Percentiles rank a stretch among this genome's conserved stretches.
Conservation (phyloP, 1,140 invertebrate genomes). For the Mya arenaria region DNA sequence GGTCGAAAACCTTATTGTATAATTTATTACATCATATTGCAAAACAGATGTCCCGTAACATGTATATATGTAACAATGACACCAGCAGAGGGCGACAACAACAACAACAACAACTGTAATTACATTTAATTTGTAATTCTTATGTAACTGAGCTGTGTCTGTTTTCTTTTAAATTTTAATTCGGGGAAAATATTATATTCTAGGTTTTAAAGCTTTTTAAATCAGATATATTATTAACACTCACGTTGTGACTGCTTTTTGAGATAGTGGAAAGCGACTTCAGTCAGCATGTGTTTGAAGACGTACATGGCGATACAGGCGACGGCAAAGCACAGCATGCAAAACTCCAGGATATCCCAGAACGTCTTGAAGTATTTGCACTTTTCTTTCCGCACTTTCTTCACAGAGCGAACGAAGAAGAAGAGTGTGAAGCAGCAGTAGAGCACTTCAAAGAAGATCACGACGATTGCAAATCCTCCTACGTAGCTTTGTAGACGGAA, state of each 20-base stretch:
- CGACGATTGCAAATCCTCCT: slow-evolving; percentile 78
- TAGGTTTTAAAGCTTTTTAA: too few species aligned
- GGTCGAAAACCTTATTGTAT: too few species aligned
- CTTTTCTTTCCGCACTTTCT: slow-evolving; percentile 76
- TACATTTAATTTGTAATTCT: too few species aligned
- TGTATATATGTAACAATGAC: too few species aligned
- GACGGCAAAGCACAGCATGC: slow-evolving; percentile 80
- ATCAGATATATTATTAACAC: too few species aligned
- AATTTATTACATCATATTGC: too few species aligned
- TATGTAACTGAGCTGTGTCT: too few species aligned
- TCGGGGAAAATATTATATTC: too few species aligned
- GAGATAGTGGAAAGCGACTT: slow-evolving; percentile 79
- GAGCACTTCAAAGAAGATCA: slow-evolving; percentile 78
- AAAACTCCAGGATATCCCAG: slow-evolving; percentile 82
- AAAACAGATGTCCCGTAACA: too few species aligned
- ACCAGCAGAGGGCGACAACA: too few species aligned
- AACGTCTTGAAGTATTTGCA: slow-evolving; percentile 81
- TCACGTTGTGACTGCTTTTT: slow-evolving; percentile 77
- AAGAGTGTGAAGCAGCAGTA: slow-evolving; percentile 77
- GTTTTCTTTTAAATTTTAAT: too few species aligned
- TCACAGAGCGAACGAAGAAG: slow-evolving; percentile 77
- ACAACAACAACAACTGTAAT: too few species aligned
- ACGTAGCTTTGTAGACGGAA: slow-evolving; percentile 80
- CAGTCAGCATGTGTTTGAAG: slow-evolving; percentile 80
- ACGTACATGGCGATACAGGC: slow-evolving; percentile 81